Percentiles rank a stretch among this genome's conserved stretches.
Evolutionary conservation across 2,797 vertebrate species (phyloP).

Genomic region (Onychomys torridus): DNA sequence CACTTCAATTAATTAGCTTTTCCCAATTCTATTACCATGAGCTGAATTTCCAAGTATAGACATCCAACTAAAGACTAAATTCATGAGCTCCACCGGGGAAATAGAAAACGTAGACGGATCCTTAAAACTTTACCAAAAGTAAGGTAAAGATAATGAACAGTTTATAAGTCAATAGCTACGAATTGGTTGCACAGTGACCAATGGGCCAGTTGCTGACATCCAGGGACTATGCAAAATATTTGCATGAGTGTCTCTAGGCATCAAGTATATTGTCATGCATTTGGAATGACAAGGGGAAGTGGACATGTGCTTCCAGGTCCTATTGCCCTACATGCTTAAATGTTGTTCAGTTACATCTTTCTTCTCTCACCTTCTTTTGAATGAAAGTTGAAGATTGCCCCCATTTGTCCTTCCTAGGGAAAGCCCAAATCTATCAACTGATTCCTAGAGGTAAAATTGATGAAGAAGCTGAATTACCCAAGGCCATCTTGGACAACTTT

Average conservation of each 20-base stretch:
- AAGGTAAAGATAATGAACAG: background rate
- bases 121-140: background rate
- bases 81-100: background rate
- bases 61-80: background rate
- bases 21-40: background rate
- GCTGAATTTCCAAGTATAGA: constrained; percentile 21
- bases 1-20: constrained; percentile 58
- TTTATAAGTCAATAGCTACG: background rate
- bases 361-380: background rate
- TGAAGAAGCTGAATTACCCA: rapidly evolving
- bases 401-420: rapidly evolving
- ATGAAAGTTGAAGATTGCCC: background rate
- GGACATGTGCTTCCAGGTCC: rapidly evolving
- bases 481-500: background rate
- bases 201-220: too few species aligned
- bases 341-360: rapidly evolving
- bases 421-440: background rate
- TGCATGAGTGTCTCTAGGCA: rapidly evolving
- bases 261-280: background rate
- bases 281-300: too few species aligned
- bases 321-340: too few species aligned
- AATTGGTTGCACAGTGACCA: background rate
- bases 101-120: background rate
- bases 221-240: background rate
- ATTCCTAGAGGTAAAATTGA: background rate